Evolutionary conservation across 2,888 invertebrate genomes (phyloP).

Genomic region (Liposcelis brunnea): DNA sequence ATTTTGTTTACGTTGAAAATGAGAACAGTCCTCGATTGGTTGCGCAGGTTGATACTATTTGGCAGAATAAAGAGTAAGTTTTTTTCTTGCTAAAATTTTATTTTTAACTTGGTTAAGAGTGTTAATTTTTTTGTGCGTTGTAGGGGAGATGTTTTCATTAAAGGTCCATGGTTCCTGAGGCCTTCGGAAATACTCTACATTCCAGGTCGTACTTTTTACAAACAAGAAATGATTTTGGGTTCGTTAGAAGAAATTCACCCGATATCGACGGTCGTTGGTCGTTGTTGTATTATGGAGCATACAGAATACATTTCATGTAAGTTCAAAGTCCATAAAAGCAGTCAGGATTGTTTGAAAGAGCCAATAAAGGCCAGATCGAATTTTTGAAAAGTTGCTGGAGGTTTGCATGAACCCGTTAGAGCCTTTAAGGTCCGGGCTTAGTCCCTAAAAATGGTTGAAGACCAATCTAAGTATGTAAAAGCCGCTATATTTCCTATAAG

Average conservation of each 20-base stretch:
- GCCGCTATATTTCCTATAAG: too few species aligned
- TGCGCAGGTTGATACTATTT: conserved; percentile 78
- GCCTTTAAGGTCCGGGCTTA: too few species aligned
- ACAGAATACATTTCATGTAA: conserved; percentile 75
- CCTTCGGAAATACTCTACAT: conserved; percentile 75
- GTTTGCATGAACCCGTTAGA: background rate
- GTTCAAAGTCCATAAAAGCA: conserved; percentile 23
- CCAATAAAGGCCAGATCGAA: background rate
- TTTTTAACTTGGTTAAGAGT: background rate
- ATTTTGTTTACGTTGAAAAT: conserved; percentile 88
- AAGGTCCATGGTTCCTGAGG: conserved; percentile 83
- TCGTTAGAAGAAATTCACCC: conserved; percentile 84
- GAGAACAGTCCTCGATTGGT: conserved; percentile 44
- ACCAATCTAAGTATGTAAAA: too few species aligned
- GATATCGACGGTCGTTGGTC: conserved; percentile 76
- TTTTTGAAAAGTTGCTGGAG: too few species aligned
- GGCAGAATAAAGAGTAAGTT: conserved; percentile 75
- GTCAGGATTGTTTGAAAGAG: background rate
- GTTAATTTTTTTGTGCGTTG: conserved; percentile 20
- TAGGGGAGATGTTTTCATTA: conserved; percentile 79
- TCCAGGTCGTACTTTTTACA: conserved; percentile 67
- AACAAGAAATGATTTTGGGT: conserved; percentile 83
- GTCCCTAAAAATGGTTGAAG: too few species aligned
- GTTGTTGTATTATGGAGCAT: conserved; percentile 78
- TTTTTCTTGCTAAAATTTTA: conserved; percentile 9